Conservation (phyloP, 2,888 invertebrate genomes). For the Tyria jacobaeae region DNA sequence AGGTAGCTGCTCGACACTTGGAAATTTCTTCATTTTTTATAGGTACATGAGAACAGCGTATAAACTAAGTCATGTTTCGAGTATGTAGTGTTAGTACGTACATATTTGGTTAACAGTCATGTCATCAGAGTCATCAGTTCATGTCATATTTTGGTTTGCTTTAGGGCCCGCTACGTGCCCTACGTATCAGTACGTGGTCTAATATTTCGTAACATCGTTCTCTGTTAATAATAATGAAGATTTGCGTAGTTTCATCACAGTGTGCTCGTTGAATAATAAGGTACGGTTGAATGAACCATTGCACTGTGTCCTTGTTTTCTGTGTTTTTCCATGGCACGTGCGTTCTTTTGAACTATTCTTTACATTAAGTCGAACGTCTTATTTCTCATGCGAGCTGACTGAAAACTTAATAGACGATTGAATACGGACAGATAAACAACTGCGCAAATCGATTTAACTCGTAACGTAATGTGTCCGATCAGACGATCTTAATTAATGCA, state of each 20-base stretch:
- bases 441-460: slow-evolving; percentile 54
- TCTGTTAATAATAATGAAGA: slow-evolving; percentile 84
- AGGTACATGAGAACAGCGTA: slow-evolving; percentile 36
- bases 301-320: slow-evolving; percentile 86
- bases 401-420: slow-evolving; percentile 62
- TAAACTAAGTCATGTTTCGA: slow-evolving; percentile 35
- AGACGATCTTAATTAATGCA: slow-evolving; percentile 30
- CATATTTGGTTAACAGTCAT: slow-evolving; percentile 34
- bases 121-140: slow-evolving; percentile 36
- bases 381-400: slow-evolving; percentile 64
- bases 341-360: slow-evolving; percentile 54
- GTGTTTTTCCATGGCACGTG: slow-evolving; percentile 85
- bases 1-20: not conserved
- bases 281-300: slow-evolving; percentile 85
- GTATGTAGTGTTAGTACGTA: slow-evolving; percentile 6
- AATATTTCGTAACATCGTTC: slow-evolving; percentile 77
- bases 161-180: slow-evolving; percentile 64
- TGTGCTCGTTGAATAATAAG: slow-evolving; percentile 85
- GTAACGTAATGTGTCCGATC: slow-evolving; percentile 30
- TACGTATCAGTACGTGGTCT: slow-evolving; percentile 64
- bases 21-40: slow-evolving; percentile 2
- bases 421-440: slow-evolving; percentile 56
- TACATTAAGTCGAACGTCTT: slow-evolving; percentile 58
- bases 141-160: slow-evolving; percentile 58
- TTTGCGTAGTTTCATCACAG: slow-evolving; percentile 82